Conservation (phyloP, 23 tunicate species). For the Aplidium turbinatum region DNA sequence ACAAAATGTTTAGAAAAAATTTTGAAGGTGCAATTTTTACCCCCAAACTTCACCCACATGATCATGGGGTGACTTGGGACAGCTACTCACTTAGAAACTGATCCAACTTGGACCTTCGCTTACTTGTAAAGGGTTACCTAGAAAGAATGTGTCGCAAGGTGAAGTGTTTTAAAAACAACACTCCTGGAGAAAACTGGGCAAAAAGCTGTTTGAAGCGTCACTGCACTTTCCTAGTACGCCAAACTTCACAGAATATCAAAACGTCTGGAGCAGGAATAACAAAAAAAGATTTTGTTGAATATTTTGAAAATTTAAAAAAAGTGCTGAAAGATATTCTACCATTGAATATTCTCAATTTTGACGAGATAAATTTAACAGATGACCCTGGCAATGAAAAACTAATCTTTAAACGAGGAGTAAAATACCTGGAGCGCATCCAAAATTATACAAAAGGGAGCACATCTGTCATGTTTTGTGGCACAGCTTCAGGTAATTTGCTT, state of each 20-base stretch:
- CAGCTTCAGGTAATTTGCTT: not conserved
- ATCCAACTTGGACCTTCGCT: not conserved
- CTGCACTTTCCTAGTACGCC: not conserved
- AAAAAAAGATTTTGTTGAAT: not conserved
- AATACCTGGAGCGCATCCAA: not conserved
- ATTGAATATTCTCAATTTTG: not conserved
- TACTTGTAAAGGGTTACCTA: not conserved
- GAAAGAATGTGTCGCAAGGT: not conserved
- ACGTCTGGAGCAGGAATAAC: not conserved
- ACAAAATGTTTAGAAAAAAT: not conserved
- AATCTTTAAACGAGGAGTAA: not conserved
- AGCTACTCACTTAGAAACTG: not conserved
- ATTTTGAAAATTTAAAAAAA: not conserved
- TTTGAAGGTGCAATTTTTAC: not conserved
- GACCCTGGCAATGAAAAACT: not conserved
- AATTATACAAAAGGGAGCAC: not conserved
- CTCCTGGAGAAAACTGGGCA: slow-evolving; percentile 8
- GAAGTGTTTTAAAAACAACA: slow-evolving; percentile 6
- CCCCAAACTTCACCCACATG: not conserved
- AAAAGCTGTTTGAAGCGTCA: slow-evolving; percentile 1
- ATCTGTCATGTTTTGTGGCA: not conserved
- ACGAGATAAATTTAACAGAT: no score
- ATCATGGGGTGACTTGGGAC: slow-evolving; percentile 3
- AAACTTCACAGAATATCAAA: not conserved
- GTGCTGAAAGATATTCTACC: not conserved